These are phyloP conservation scores for Prosopocoilus inquinatus DNA, from an alignment of 2,888 invertebrate genomes.

Conservation along the genomic window DNA sequence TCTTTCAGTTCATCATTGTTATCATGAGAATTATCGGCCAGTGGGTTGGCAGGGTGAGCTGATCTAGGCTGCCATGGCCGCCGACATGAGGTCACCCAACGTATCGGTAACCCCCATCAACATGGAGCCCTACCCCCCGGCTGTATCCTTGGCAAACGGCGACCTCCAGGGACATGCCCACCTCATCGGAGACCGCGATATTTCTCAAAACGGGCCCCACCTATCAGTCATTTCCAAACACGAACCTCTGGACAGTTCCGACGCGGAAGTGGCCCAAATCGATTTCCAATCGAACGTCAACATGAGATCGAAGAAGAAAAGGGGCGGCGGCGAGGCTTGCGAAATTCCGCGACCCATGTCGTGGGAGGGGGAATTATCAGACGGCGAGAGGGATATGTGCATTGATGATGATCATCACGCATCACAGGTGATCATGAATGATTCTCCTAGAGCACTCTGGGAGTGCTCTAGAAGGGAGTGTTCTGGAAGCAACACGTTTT, in stretches of 20 bases:
- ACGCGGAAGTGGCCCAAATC: constrained; percentile 78
- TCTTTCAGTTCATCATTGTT: constrained; percentile 21
- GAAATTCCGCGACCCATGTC: constrained; percentile 77
- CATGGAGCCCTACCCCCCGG: constrained; percentile 48
- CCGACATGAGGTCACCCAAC: constrained; percentile 55
- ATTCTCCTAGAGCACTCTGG: too few relatives aligned
- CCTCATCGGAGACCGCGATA: constrained; percentile 15
- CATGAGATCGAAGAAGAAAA: constrained; percentile 42
- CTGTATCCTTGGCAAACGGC: constrained; percentile 31
- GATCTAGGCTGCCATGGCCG: constrained; percentile 46
- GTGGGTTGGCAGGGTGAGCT: constrained; percentile 42
- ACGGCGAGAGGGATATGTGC: constrained; percentile 63
- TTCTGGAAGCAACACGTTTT: too few relatives aligned
- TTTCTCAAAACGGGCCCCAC: constrained; percentile 6
- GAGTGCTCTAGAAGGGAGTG: too few relatives aligned
- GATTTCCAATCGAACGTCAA: constrained; percentile 60
- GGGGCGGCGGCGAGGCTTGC: constrained; percentile 26
- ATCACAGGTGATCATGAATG: constrained; percentile 15
- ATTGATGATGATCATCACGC: constrained; percentile 42
- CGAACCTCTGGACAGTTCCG: constrained; percentile 58
- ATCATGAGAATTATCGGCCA: constrained; percentile 25
- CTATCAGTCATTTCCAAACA: constrained; percentile 1
- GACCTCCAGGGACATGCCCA: constrained; percentile 20
- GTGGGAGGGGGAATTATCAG: constrained; percentile 91
- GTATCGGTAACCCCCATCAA: constrained; percentile 82